A percentile compares a stretch with the other conserved stretches of the same genome.
Conservation (phyloP, 53 echinoderm and acorn worm genomes). For the Hippasteria phrygiana region DNA sequence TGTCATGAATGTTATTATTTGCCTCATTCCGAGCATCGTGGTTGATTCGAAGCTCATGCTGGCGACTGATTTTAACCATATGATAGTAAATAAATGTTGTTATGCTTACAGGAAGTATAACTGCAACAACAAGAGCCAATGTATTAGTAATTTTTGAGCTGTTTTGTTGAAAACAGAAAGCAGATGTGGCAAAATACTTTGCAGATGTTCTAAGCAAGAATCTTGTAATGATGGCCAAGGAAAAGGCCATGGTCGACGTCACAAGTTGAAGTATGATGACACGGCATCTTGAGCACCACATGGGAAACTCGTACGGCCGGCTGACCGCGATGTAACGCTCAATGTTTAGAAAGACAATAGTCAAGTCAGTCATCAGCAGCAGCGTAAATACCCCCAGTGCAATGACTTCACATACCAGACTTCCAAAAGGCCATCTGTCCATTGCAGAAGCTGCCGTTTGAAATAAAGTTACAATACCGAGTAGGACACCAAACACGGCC, state of each 20-base stretch:
- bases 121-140: not conserved
- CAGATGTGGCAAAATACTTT: not conserved
- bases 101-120: not conserved
- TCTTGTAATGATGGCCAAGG: no score
- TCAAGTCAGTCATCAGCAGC: not conserved
- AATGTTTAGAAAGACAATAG: not conserved
- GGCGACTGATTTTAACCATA: not conserved
- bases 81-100: not conserved
- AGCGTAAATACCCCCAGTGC: not conserved
- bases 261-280: not conserved
- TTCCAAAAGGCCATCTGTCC: slow-evolving; percentile 41
- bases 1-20: not conserved
- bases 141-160: not conserved
- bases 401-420: not conserved
- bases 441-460: not conserved
- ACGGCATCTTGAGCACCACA: not conserved
- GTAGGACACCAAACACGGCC: slow-evolving; percentile 14
- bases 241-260: not conserved
- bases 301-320: not conserved
- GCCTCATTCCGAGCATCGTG: not conserved
- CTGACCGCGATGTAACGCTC: not conserved
- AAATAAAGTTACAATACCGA: not conserved
- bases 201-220: not conserved
- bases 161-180: not conserved
- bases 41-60: not conserved